These are phyloP conservation scores for Molossus alvarezi DNA, from an alignment of 2,797 vertebrate genomes.

Conservation along the genomic window DNA sequence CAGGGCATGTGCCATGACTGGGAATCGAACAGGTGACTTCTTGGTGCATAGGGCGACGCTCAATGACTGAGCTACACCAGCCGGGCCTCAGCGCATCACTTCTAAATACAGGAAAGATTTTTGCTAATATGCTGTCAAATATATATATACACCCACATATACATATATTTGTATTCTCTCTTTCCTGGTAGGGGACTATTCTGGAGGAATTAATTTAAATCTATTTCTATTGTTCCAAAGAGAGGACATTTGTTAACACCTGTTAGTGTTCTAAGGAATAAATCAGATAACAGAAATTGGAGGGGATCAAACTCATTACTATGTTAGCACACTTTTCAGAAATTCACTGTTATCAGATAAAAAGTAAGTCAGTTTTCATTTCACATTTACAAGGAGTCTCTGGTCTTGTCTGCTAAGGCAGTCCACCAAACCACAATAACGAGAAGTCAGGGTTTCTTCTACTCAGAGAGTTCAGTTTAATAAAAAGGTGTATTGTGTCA, in stretches of 20 bases:
- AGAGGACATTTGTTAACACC: neutral
- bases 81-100: neutral
- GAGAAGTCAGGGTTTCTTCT: neutral
- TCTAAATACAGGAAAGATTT: constrained; percentile 23
- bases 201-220: constrained; percentile 57
- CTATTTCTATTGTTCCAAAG: constrained; percentile 57
- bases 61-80: too few species aligned
- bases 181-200: constrained; percentile 23
- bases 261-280: neutral
- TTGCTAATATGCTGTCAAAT: neutral
- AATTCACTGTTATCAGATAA: neutral
- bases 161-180: neutral
- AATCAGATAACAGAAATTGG: constrained; percentile 9
- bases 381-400: constrained; percentile 42
- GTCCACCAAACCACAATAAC: neutral
- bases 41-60: too few species aligned
- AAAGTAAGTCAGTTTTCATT: constrained; percentile 21
- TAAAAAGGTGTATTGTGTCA: neutral
- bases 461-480: neutral
- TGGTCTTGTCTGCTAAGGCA: neutral
- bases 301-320: neutral
- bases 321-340: neutral
- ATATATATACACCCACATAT: neutral
- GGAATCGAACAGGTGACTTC: too few species aligned
- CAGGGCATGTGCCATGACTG: too few species aligned